Evolutionary conservation across 23 tunicate genomes (phyloP).

Genomic region (Clavelina lepadiformis): DNA sequence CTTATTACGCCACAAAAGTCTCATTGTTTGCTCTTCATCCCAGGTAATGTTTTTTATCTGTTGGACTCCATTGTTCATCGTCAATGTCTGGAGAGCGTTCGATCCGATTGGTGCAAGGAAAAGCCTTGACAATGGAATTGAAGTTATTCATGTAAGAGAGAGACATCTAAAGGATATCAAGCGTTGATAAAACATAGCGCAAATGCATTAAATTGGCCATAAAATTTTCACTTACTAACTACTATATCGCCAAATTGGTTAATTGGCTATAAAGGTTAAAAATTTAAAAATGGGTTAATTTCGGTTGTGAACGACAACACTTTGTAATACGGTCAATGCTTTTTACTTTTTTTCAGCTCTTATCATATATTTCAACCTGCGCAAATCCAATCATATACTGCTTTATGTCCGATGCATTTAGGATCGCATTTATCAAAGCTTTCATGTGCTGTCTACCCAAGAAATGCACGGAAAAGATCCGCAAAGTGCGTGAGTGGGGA

Average conservation of each 20-base stretch:
- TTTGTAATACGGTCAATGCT: neutral
- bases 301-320: too few species aligned
- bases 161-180: too few species aligned
- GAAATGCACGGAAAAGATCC: too few species aligned
- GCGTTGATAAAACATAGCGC: too few species aligned
- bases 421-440: constrained; percentile 64
- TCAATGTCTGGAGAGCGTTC: constrained; percentile 87
- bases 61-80: constrained; percentile 89
- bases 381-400: constrained; percentile 86
- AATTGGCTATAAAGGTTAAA: too few species aligned
- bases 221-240: too few species aligned
- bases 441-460: constrained; percentile 69
- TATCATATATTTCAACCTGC: constrained; percentile 86
- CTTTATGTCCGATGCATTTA: constrained; percentile 72
- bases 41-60: constrained; percentile 77
- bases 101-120: constrained; percentile 57
- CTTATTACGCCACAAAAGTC: too few species aligned
- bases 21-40: neutral
- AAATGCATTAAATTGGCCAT: too few species aligned
- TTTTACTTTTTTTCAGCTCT: constrained; percentile 49
- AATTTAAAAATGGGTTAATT: too few species aligned
- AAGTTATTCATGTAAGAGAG: constrained; percentile 67
- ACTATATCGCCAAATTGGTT: too few species aligned
- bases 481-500: too few species aligned
- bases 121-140: constrained; percentile 41